Conservation (phyloP, 2,797 vertebrate genomes). For the Melanotaenia parkinsoni region DNA sequence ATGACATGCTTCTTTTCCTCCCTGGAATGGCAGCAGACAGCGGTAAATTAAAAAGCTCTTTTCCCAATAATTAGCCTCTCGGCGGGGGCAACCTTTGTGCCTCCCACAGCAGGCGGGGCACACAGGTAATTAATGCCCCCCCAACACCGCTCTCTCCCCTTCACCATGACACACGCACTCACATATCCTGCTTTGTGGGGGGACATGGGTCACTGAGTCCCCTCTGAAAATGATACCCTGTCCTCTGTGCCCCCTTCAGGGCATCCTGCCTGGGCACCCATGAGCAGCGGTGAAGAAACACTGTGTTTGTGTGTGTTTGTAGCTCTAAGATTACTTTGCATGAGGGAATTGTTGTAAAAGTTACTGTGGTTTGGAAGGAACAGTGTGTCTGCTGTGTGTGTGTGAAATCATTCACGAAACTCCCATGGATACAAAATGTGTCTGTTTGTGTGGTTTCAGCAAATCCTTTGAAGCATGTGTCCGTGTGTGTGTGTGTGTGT, state of each 20-base stretch:
- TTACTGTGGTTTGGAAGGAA: slow-evolving; percentile 35
- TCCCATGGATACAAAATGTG: slow-evolving; percentile 21
- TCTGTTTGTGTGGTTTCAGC: slow-evolving; percentile 31
- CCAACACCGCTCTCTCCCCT: slow-evolving; percentile 31
- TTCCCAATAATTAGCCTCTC: slow-evolving; percentile 81
- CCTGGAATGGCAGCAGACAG: slow-evolving; percentile 79
- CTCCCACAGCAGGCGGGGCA: slow-evolving; percentile 70
- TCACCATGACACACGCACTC: slow-evolving; percentile 49
- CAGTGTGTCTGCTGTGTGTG: slow-evolving; percentile 24
- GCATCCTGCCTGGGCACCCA: slow-evolving; percentile 60
- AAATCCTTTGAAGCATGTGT: slow-evolving; percentile 42
- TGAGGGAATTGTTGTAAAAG: slow-evolving; percentile 42
- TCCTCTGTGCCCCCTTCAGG: slow-evolving; percentile 63
- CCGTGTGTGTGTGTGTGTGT: slow-evolving; percentile 49
- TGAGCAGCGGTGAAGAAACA: slow-evolving; percentile 62
- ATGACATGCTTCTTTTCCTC: slow-evolving; percentile 73
- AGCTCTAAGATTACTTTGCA: slow-evolving; percentile 41
- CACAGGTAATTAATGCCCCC: slow-evolving; percentile 80
- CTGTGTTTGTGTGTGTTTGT: slow-evolving; percentile 34
- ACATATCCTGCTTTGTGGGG: slow-evolving; percentile 49
- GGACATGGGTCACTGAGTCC: slow-evolving; percentile 62
- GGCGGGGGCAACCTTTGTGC: slow-evolving; percentile 74
- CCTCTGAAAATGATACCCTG: slow-evolving; percentile 74
- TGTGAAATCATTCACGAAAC: neutral
- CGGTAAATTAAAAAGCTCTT: slow-evolving; percentile 81